Conservation (phyloP, 1,140 invertebrate species). For the Hetaerina americana region DNA sequence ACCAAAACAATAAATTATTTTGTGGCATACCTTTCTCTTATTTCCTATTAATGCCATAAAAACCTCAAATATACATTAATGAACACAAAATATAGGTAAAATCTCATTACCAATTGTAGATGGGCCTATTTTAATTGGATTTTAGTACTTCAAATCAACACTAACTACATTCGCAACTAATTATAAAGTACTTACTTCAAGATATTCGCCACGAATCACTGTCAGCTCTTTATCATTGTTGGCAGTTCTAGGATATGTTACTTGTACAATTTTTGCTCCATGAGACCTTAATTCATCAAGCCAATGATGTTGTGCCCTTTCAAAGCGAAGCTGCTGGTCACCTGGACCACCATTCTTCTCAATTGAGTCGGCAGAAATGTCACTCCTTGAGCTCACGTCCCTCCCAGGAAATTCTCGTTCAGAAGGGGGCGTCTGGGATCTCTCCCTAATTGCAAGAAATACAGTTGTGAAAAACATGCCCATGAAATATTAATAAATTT, state of each 20-base stretch:
- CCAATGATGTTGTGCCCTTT: slow-evolving; percentile 39
- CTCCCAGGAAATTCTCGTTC: slow-evolving; percentile 20
- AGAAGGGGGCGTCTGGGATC: slow-evolving; percentile 21
- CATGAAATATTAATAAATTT: no score
- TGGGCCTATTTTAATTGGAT: no score
- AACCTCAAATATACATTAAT: no score
- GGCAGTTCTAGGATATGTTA: slow-evolving; percentile 89
- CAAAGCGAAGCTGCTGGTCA: slow-evolving; percentile 27
- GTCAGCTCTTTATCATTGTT: slow-evolving; percentile 97
- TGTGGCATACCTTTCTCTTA: no score
- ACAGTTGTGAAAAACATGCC: no score
- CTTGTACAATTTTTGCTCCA: slow-evolving; percentile 75
- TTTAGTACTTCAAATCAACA: no score
- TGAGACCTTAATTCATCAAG: slow-evolving; percentile 58
- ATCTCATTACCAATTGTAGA: no score
- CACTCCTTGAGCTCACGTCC: slow-evolving; percentile 45
- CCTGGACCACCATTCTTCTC: slow-evolving; percentile 38
- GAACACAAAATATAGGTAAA: no score
- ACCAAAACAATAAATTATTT: no score
- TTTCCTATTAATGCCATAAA: no score
- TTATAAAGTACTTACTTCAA: slow-evolving; percentile 62
- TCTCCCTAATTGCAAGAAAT: slow-evolving; percentile 14
- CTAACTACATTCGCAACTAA: no score
- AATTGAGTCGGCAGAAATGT: slow-evolving; percentile 63
- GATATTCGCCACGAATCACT: slow-evolving; percentile 85